phyloP scores from a whole-genome alignment of 2,888 invertebrate genomes.

The Aphidius colemani region DNA sequence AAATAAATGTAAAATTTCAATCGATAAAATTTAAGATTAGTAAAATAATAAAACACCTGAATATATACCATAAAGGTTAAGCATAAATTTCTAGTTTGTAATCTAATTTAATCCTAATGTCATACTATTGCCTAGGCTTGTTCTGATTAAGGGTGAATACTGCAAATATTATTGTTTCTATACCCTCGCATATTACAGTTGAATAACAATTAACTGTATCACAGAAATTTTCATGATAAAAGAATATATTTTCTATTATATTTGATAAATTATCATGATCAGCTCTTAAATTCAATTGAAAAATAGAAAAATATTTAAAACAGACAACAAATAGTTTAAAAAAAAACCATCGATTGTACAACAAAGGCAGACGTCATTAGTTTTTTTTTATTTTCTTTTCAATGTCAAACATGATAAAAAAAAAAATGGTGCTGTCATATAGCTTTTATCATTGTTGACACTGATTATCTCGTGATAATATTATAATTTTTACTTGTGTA shows the following conservation, averaged over 20 bases:
- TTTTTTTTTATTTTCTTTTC: no score
- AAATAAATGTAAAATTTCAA: not conserved
- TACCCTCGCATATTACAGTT: conserved; percentile 56
- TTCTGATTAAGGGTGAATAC: conserved; percentile 34
- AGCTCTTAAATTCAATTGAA: no score
- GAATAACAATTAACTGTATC: conserved; percentile 51
- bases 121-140: conserved; percentile 53
- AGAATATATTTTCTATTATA: no score
- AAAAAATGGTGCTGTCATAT: not conserved
- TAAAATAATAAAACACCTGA: no score
- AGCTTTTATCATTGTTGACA: conserved; percentile 35
- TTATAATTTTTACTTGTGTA: conserved; percentile 13
- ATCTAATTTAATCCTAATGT: conserved; percentile 55
- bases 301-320: not conserved
- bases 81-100: conserved; percentile 52
- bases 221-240: no score
- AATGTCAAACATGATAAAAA: no score
- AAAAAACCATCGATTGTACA: no score
- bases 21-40: no score
- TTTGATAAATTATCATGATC: no score
- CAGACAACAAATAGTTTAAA: not conserved
- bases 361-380: no score
- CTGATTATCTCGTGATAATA: conserved; percentile 44
- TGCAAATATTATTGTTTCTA: conserved; percentile 39
- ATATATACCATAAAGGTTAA: conserved; percentile 4